phyloP scores from a whole-genome alignment of 1,140 invertebrate genomes.

The Myzus persicae region DNA sequence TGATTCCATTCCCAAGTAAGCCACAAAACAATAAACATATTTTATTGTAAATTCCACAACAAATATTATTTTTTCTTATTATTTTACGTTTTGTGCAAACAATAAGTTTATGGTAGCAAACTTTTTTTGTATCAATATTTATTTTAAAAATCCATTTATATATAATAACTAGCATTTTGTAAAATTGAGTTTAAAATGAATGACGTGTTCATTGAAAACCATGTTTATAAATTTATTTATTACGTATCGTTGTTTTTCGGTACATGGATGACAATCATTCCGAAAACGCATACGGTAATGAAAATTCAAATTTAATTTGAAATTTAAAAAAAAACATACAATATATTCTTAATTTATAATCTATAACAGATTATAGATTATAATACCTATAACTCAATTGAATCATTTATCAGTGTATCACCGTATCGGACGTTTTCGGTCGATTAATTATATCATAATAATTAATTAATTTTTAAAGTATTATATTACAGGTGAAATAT shows the following conservation, averaged over 20 bases:
- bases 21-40: neutral
- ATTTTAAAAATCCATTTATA: neutral
- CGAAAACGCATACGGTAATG: neutral
- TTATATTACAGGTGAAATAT: neutral
- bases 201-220: neutral
- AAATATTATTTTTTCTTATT: neutral
- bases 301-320: neutral
- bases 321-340: neutral
- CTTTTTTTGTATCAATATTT: neutral
- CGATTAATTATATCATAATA: no score
- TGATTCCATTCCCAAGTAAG: neutral
- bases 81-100: neutral
- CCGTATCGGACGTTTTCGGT: no score
- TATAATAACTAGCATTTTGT: neutral
- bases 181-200: neutral
- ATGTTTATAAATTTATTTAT: neutral
- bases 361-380: no score
- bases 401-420: no score
- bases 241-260: slow-evolving; percentile 8
- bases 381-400: no score
- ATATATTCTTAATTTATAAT: no score
- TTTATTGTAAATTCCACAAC: neutral
- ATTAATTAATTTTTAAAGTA: no score
- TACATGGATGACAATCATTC: neutral
- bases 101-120: neutral